Evolutionary conservation across 2,113 vertebrate species (phyloP).

Genomic region (Nettapus auritus): DNA sequence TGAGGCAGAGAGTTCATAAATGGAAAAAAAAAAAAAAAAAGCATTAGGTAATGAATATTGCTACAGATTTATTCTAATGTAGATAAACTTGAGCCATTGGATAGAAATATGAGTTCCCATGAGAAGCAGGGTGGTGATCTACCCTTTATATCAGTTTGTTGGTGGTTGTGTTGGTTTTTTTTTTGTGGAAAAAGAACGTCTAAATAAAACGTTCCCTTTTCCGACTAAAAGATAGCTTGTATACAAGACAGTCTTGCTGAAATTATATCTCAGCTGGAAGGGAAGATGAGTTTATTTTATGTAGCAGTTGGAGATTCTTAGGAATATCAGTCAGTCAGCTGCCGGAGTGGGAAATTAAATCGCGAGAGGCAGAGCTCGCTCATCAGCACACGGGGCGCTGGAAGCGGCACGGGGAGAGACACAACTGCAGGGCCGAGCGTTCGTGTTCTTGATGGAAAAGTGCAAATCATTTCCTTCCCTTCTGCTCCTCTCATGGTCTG

Average conservation of each 20-base stretch:
- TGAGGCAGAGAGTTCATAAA: not conserved
- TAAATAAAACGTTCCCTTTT: conserved; percentile 8
- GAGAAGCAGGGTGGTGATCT: not conserved
- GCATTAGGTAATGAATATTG: not conserved
- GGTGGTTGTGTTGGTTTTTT: not conserved
- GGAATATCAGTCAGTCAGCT: conserved; percentile 49
- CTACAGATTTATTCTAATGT: not conserved
- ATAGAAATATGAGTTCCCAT: not conserved
- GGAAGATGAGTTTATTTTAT: conserved; percentile 62
- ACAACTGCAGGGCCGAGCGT: conserved; percentile 31
- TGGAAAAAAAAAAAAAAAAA: not conserved
- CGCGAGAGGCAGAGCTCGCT: conserved; percentile 12
- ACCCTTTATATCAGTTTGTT: not conserved
- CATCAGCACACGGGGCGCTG: conserved; percentile 11
- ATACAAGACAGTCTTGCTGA: conserved; percentile 22
- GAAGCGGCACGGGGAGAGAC: conserved; percentile 24
- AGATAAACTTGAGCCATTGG: not conserved
- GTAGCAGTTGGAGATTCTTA: conserved; percentile 36
- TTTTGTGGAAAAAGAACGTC: not conserved
- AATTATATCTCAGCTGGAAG: conserved; percentile 37
- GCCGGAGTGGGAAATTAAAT: conserved; percentile 72
- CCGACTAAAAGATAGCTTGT: not conserved
- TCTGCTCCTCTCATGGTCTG: conserved; percentile 62
- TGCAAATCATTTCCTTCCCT: conserved; percentile 69
- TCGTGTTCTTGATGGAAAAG: conserved; percentile 69